Base-by-base conservation (phyloP, 1,140 invertebrate species). In the Bicyclus anynana region DNA sequence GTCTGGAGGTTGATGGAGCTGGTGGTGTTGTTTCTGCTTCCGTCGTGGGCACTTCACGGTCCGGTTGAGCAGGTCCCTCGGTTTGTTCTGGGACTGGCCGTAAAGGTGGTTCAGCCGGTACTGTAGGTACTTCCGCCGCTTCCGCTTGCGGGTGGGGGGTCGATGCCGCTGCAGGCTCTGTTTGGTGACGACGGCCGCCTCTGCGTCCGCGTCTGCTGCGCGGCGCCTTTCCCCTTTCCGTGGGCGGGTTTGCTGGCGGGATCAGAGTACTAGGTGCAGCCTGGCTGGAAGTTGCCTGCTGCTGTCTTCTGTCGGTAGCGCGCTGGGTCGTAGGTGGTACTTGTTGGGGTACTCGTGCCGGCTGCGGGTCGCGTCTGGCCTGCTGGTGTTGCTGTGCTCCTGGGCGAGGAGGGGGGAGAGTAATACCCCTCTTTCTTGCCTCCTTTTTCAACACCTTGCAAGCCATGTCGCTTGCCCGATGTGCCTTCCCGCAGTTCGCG, bases 381-480 rank as follows among this genome's bases (percentile, higher is more conserved):
- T 20, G 13, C 0, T 13, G 23, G 17, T 10, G 29, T 1, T 27
- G 12, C 9, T 5, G 33, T 12, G 4, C 12, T 2, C 12, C 0
- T 5, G 27, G 40, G 9, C 17, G 27, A 0, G 40, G 23, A 2
- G 21, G 21, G n/a, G 51, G 16, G 1, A 27, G 2, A 1, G 26
- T 17, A 0, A 42, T 42, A 0, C 27, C 21, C 6, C 29, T 47
- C 12, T 13, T 52, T 6, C 38, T 29, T 0, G 29, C 27, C 13
- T 59, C 56, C 2, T 18, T 2, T 5, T 37, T 47, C 4, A 35
- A 46, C 5, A 35, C 48, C 0, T 14, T 20, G n/a, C 54, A 53
- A 1, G 14, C 26, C 12, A 18, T 10, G 17, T 48, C n/a, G 10
- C 48, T 62, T 23, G 49, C 62, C 0, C 44, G 33, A 33, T 57